Evolutionary conservation across 2,113 vertebrate genomes (phyloP), one percentile per base, ranked within the genome.

Genomic region (Misgurnus anguillicaudatus): DNA sequence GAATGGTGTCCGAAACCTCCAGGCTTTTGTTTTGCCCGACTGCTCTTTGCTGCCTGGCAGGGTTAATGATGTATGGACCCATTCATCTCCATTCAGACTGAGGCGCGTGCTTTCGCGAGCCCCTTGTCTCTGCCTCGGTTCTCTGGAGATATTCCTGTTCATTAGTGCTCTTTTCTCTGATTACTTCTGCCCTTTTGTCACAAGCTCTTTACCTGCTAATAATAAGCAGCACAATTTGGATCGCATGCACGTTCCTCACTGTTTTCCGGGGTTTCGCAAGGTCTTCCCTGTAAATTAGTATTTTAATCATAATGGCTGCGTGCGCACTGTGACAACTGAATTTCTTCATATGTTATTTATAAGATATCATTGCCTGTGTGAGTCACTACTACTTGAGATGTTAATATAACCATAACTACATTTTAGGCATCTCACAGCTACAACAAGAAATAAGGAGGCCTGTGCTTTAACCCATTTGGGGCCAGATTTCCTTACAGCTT

Each of bases 171-270:
- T 24, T 58, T 36, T 38, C 73, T 77, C 64, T 81, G 74, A 77
- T 81, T 81, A 77, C 67, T 77, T 38, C 10, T 77, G 75, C 48
- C 60, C 67, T 77, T 82, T 77, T 63, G 67, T 79, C 58, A 31
- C 60, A 9, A 39, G 58, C 6, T 76, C 62, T 70, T 57, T 76
- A 41, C 61, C 55, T 42, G 60, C n/a, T 55, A 48, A 72, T 77
- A 77, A 71, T 63, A 55, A 48, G 39, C 38, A 65, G 58, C 47
- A 41, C 42, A 71, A 58, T 71, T 62, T 60, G 45, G 58, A 45
- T 77, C 80, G 38, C 24, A 47, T 14, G 67, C 13, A 17, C 31
- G 17, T 70, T 53, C 60, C 65, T 58, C 31, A 38, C 21, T 58
- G 14, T 41, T 21, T 77, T 19, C 14, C 24, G 62, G 5, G 47